Conservation (phyloP, 2,797 vertebrate genomes). For the Prunella strophiata region DNA sequence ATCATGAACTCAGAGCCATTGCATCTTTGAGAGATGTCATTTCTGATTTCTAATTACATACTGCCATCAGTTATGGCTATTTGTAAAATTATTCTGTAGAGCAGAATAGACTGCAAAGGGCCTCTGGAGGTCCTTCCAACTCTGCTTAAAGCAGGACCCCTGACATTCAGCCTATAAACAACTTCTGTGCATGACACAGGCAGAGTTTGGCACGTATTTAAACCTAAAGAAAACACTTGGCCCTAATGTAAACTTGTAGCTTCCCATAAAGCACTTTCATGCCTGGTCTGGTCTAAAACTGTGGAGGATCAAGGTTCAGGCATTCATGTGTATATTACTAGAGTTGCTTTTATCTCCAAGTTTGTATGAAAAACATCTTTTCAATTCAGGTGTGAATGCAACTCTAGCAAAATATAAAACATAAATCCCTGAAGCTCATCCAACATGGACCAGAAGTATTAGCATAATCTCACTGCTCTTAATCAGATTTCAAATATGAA, state of each 20-base stretch:
- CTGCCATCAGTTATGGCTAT: neutral
- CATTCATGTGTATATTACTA: neutral
- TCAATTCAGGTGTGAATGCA: neutral
- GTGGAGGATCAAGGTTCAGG: neutral
- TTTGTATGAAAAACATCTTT: neutral
- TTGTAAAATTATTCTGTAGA: neutral
- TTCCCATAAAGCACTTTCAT: neutral
- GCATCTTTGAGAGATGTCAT: neutral
- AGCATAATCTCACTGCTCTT: neutral
- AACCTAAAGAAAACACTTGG: neutral
- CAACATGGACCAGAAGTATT: neutral
- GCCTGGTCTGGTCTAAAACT: neutral
- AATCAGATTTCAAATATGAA: neutral
- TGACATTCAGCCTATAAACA: neutral
- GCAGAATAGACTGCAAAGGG: neutral
- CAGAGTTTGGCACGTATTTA: neutral
- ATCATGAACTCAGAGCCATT: neutral
- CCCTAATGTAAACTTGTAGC: neutral
- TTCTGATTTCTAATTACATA: neutral
- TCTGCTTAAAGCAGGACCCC: neutral
- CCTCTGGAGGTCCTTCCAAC: neutral
- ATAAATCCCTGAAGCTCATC: neutral
- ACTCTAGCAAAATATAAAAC: neutral
- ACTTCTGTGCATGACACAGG: fast-evolving
- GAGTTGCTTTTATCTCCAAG: neutral